Conservation (phyloP, 2,797 vertebrate genomes). For the Graptemys geographica region DNA sequence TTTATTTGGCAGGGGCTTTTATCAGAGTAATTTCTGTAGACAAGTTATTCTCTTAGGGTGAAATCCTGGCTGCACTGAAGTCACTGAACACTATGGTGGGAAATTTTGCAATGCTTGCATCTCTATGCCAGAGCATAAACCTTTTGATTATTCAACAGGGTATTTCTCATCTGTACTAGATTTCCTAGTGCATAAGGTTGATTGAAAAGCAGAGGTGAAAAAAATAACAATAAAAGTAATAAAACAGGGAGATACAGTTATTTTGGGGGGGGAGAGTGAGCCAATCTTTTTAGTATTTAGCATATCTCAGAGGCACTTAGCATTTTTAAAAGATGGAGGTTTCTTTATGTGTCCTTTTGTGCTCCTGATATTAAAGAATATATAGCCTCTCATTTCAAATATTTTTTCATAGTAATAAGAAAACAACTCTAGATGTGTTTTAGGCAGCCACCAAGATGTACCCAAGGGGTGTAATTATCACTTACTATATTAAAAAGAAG, state of each 20-base stretch:
- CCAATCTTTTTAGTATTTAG: constrained; percentile 6
- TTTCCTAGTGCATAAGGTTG: constrained; percentile 9
- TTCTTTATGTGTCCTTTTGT: constrained; percentile 16
- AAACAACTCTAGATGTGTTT: constrained; percentile 39
- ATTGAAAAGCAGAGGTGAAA: neutral
- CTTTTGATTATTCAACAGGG: neutral
- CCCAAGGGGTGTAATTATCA: constrained; percentile 51
- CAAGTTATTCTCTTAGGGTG: neutral
- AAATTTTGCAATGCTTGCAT: neutral
- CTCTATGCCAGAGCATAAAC: neutral
- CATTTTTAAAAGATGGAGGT: constrained; percentile 1
- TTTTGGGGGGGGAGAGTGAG: fast-evolving
- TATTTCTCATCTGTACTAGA: neutral
- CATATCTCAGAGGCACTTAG: neutral
- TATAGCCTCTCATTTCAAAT: constrained; percentile 21
- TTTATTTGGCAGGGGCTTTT: neutral
- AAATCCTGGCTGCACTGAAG: constrained; percentile 18
- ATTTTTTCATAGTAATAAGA: constrained; percentile 20
- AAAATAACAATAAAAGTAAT: neutral
- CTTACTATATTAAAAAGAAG: constrained; percentile 13
- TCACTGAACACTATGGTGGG: neutral
- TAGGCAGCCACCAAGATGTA: constrained; percentile 23
- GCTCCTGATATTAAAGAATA: neutral
- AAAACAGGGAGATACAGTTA: neutral
- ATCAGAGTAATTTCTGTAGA: neutral